Base-by-base conservation (phyloP, 2,113 vertebrate species). In the Periophthalmodon schlosseri region DNA sequence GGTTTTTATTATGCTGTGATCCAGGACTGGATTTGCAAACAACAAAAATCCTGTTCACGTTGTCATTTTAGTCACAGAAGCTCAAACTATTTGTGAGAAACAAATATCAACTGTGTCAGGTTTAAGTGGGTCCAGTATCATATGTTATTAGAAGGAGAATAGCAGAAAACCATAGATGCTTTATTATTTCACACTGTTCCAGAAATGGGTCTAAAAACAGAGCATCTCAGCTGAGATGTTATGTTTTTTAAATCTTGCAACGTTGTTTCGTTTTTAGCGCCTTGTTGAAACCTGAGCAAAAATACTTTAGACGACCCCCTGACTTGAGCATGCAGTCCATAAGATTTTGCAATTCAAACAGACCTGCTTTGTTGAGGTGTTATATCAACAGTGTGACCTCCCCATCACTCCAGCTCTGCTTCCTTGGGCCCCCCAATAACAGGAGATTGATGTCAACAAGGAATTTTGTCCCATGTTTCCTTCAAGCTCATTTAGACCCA, bases 381-480 rank as follows among this genome's bases (percentile, higher is more conserved):
- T 93, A 88, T 88, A 93, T 93, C 90, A 93, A 94, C 93, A 94
- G 82, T 80, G 83, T 78, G 77, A 89, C 88, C 87, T 87, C 88
- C 89, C 87, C 89, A 89, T 84, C 84, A 81, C 87, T 85, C 86
- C 86, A 89, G 81, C 83, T 82, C 78, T 70, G 87, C 87, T 91
- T 90, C 88, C 87, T 93, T 87, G 87, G 87, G 88, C 90, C 90
- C 86, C 89, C 91, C 92, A 90, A 93, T 69, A 80, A 89, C 91
- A 93, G 90, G 91, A 93, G 91, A 92, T 92, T 92, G 91, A 91
- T 93, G 93, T 93, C 91, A 94, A 91, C 85, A 86, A 91, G 89
- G 90, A 93, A 92, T 92, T 93, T 81, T 86, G 88, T 88, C 90
- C 91, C 88, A 90, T 72, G 82, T 90, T 91, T 91, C 88, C 89